Base-by-base conservation (phyloP, 2,113 vertebrate genomes). In the Smithornis capensis region DNA sequence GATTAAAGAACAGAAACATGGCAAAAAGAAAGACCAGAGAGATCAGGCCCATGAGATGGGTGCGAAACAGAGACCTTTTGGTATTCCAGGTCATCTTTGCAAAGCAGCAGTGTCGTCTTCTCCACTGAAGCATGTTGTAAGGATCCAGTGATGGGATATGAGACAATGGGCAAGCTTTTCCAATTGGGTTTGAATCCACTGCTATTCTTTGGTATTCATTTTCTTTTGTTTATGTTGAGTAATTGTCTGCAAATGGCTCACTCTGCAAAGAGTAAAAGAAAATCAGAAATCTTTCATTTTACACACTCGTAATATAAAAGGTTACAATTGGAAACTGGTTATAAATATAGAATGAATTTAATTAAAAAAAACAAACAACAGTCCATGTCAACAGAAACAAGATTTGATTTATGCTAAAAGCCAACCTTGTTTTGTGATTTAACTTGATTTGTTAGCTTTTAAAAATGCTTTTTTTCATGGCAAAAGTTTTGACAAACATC, bases 51-150 rank as follows among this genome's bases (percentile, higher is more conserved):
- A 98, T 97, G 31, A 98, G 97, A 28, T 98, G 98, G 5, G 98
- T 98, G 35, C 99, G 98, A 90, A 99, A 99, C 38, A 99, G 98
- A 38, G 99, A 99, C 90, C 99, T 98, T 96, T 99, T 99, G 97
- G 98, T 91, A 96, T 98, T 99, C 98, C 99, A 99, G 97, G 98
- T 99, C 99, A 99, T 99, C 97, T 99, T 99, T 96, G 98, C 98
- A 96, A 98, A 98, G 98, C 98, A 99, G 97, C 98, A 99, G 92
- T 98, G 98, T 83, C 99, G 97, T 81, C 98, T 98, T 85, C 98
- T 98, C 98, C 98, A 99, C 98, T 98, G 98, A 96, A 98, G 97
- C 99, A 99, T 99, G 97, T 97, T 99, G 98, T 98, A 95, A 88
- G 77, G 96, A 95, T 94, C 97, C 97, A 80, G 17, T 68, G 74